Base-by-base conservation (phyloP, 2,888 invertebrate genomes). In the Drosophila affinis region DNA sequence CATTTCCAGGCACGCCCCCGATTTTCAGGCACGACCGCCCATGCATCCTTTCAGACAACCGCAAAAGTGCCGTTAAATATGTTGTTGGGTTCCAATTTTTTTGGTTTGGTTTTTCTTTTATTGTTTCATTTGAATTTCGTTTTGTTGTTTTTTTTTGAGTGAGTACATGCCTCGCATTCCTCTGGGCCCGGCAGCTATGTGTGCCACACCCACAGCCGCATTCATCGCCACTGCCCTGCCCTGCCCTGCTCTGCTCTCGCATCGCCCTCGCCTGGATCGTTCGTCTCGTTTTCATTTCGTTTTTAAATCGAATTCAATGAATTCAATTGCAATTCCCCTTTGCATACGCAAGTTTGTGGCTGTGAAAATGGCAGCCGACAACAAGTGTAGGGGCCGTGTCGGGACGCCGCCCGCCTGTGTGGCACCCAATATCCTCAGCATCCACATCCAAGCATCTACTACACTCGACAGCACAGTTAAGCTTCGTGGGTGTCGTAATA, bases 221-320 rank as follows among this genome's bases (percentile, higher is more conserved):
- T 72, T 49, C 56, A 21, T 21, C n/a, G 39, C 39, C 39, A 6
- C 6, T 3, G n/a, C 39, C 39, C 6, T 21, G 39, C 3, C 24
- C 29, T 29, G 27, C 62, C 48, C 44, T 29, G 14, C 12, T 5
- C 27, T 47, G 47, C 21, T 47, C 24, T 46, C 53, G 55, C 44
- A 44, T 39, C 51, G 44, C 53, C 6, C 24, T 21, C 18, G 12
- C 34, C 27, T 10, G 27, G 24, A 9, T 34, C 39, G 54, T 63
- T 32, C 58, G 53, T 53, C 65, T 63, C 73, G 58, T 54, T 79
- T 79, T 75, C 63, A 79, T 81, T 81, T 76, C 69, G 59, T 60
- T 83, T 83, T 88, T 69, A 84, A 88, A 88, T 78, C 79, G 85
- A 84, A 88, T 88, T 88, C 87, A 79, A 84, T 87, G 88, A 85